These are phyloP conservation scores for Crepidodera aurea DNA, from an alignment of 2,888 invertebrate species.

Conservation along the genomic window DNA sequence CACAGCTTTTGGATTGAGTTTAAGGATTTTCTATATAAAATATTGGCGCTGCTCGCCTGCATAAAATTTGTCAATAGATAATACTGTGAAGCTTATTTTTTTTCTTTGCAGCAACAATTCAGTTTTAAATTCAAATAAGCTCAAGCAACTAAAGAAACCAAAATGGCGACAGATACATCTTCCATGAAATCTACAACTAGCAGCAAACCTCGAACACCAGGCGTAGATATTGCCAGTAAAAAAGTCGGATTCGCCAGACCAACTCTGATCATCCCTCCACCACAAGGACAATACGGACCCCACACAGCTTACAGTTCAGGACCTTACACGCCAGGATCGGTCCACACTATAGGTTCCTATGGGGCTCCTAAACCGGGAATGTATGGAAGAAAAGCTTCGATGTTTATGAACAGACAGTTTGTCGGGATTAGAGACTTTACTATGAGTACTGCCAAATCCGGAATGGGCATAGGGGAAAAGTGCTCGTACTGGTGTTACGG, in stretches of 20 bases:
- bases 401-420: conserved; percentile 82
- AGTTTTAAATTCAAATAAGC: no score
- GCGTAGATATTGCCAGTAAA: conserved; percentile 25
- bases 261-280: conserved; percentile 55
- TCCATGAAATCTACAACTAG: conserved; percentile 25
- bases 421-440: conserved; percentile 82
- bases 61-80: no score
- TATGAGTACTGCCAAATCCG: conserved; percentile 75
- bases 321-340: background rate
- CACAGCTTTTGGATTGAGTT: no score
- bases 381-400: conserved; percentile 70
- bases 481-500: conserved; percentile 81
- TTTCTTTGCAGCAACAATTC: no score
- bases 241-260: conserved; percentile 53
- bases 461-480: conserved; percentile 85
- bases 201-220: conserved; percentile 39
- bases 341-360: conserved; percentile 17
- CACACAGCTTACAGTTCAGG: background rate
- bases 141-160: no score
- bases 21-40: no score
- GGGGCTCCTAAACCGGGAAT: conserved; percentile 31
- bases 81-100: no score
- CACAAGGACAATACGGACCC: conserved; percentile 32
- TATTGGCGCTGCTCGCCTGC: no score
- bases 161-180: conserved; percentile 21